A percentile compares a stretch with the other conserved stretches of the same genome.
phyloP scores from a whole-genome alignment of 2,888 invertebrate genomes.

The Limenitis camilla region DNA sequence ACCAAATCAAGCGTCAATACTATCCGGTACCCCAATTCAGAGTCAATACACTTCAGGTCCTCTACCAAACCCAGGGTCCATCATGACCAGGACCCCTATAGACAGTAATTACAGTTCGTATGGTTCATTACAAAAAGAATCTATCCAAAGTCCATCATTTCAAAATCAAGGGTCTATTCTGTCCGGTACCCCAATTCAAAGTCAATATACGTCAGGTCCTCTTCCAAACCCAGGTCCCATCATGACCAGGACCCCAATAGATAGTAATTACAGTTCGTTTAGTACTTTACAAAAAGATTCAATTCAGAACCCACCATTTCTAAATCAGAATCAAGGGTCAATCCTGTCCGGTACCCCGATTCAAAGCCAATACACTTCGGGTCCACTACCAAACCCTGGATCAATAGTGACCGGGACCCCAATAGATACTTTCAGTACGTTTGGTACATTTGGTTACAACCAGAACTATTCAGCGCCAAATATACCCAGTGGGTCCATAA shows the following conservation, averaged over 20 bases:
- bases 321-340: slow-evolving; percentile 9
- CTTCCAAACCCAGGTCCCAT: not conserved
- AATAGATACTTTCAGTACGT: slow-evolving; percentile 17
- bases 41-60: slow-evolving; percentile 6
- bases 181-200: slow-evolving; percentile 14
- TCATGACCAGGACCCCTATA: slow-evolving; percentile 2
- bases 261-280: not conserved
- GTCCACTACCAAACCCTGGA: not conserved
- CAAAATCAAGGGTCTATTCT: slow-evolving; percentile 10
- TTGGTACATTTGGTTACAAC: slow-evolving; percentile 19
- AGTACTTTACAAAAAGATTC: not conserved
- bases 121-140: too few species aligned
- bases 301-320: not conserved
- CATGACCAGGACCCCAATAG: slow-evolving; percentile 1
- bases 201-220: not conserved
- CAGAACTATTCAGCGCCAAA: slow-evolving; percentile 6
- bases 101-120: not conserved
- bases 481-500: slow-evolving; percentile 34
- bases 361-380: slow-evolving; percentile 5
- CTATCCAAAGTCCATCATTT: not conserved
- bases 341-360: slow-evolving; percentile 14
- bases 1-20: slow-evolving; percentile 14
- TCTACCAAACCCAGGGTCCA: too few species aligned
- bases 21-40: slow-evolving; percentile 10
- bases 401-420: slow-evolving; percentile 24